These are phyloP conservation scores for Torymus texanus DNA, from an alignment of 2,888 invertebrate species.

Conservation along the genomic window DNA sequence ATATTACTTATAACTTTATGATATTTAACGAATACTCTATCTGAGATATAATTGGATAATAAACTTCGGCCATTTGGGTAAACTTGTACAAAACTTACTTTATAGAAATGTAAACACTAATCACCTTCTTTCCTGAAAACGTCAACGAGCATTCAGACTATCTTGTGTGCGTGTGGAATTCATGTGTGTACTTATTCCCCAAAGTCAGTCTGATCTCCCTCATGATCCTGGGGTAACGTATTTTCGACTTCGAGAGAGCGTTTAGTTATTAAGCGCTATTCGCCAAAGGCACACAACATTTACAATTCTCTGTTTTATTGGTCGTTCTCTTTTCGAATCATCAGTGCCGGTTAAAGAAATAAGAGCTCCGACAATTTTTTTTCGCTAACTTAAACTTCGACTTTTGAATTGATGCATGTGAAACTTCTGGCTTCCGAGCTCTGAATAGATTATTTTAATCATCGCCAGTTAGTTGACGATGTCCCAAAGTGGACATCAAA, in stretches of 20 bases:
- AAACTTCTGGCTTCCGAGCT: conserved; percentile 3
- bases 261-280: conserved; percentile 26
- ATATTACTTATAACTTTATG: not conserved
- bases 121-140: conserved; percentile 44
- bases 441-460: not conserved
- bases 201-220: conserved; percentile 25
- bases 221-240: conserved; percentile 54
- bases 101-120: conserved; percentile 51
- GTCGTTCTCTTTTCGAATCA: conserved; percentile 36
- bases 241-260: conserved; percentile 1
- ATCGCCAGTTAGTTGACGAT: not conserved
- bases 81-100: not conserved
- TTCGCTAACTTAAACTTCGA: conserved; percentile 18
- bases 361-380: conserved; percentile 43
- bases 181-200: conserved; percentile 7
- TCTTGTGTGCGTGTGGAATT: conserved; percentile 40
- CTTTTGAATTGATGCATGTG: conserved; percentile 15
- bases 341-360: conserved; percentile 59
- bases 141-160: conserved; percentile 52
- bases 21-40: conserved; percentile 13
- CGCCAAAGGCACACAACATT: conserved; percentile 1
- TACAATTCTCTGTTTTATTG: conserved; percentile 5
- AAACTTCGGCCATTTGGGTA: conserved; percentile 40
- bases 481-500: not conserved
- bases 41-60: conserved; percentile 40